Base-by-base conservation (phyloP, 2,113 vertebrate species). In the Hemibagrus wyckioides region DNA sequence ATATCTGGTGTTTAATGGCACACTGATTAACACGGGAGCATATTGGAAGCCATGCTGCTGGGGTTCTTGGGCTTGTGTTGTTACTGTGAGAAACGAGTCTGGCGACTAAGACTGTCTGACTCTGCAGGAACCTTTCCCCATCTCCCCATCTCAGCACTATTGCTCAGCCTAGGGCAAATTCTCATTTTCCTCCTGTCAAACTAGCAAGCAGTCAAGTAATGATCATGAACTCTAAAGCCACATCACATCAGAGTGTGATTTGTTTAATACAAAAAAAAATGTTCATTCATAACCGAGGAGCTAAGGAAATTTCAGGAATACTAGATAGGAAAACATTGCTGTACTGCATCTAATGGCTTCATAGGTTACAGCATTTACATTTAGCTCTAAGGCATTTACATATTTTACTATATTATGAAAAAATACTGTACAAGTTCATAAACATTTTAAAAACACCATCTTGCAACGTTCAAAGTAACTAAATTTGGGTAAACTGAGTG, bases 61-160 rank as follows among this genome's bases (percentile, higher is more conserved):
- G 50, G 41, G 25, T 65, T 48, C 59, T 48, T 21, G 33, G 36
- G 77, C 11, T 57, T 87, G 89, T 33, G 56, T 88, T 87, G 80
- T 80, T 87, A 87, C 88, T 57, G 69, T 83, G 86, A 90, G 67
- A 56, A 84, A 86, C 87, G 84, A 39, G 61, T 89, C 41, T 56
- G 83, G 79, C 85, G 80, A 71, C 85, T 84, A 50, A 44, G 88
- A 89, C 39, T 86, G 71, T 61, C 91, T 87, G 89, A 65, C 88
- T 87, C 83, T 76, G 88, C 85, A 87, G 57, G 82, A 85, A 61
- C 41, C n/a, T 9, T 77, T 82, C 63, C n/a, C 67, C 50, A 17
- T 86, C 54, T 57, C 39, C 65, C 33, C 73, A 80, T 71, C 50
- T 85, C 83, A 54, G 89, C 83, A 87, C 52, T 57, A 82, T 85